Conservation (phyloP, 2,113 vertebrate genomes). For the Microtus richardsoni region DNA sequence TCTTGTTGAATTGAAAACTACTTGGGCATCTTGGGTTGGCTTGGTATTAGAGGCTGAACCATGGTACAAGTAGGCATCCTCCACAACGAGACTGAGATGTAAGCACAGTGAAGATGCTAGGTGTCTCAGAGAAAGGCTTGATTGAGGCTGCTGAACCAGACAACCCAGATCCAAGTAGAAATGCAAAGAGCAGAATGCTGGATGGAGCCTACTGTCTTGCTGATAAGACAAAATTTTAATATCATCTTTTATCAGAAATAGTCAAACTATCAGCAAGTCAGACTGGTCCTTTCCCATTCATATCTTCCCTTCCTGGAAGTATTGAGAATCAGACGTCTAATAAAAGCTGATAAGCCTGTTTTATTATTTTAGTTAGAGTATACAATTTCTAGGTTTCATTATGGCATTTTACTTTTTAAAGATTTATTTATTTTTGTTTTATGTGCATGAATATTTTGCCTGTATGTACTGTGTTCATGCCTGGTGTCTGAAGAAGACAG, state of each 20-base stretch:
- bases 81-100: background rate
- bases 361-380: background rate
- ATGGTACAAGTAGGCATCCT: background rate
- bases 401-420: background rate
- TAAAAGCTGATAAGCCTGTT: background rate
- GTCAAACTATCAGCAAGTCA: background rate
- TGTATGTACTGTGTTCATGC: background rate
- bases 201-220: background rate
- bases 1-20: background rate
- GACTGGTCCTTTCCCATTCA: background rate
- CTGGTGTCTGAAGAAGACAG: background rate
- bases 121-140: background rate
- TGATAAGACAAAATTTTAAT: background rate
- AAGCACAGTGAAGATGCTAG: background rate
- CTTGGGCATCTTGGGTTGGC: background rate
- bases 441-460: background rate
- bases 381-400: background rate
- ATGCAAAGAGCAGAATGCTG: background rate
- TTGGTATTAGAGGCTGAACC: background rate
- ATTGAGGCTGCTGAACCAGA: background rate
- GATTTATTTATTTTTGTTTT: background rate
- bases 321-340: background rate
- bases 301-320: background rate
- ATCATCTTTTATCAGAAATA: background rate
- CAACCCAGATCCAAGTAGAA: background rate